Conservation (phyloP, 2,797 vertebrate genomes). For the Cynopterus sphinx region DNA sequence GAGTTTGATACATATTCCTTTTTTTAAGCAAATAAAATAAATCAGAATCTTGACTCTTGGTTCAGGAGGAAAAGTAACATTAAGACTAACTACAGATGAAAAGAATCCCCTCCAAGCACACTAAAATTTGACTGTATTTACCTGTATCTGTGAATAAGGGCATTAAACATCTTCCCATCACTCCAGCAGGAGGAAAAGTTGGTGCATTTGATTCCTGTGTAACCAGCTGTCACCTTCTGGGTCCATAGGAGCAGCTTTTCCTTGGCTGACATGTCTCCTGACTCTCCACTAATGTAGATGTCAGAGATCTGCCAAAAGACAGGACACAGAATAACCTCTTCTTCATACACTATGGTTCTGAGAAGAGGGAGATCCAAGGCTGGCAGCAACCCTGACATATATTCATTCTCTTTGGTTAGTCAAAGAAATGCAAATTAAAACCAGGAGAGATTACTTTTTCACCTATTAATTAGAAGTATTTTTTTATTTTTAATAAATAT, state of each 20-base stretch:
- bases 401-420: neutral
- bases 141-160: slow-evolving; percentile 98
- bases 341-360: neutral
- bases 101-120: neutral
- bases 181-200: slow-evolving; percentile 99
- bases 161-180: slow-evolving; percentile 97
- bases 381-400: neutral
- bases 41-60: slow-evolving; percentile 5
- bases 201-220: slow-evolving; percentile 93
- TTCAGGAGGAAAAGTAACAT: neutral
- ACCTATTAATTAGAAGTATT: neutral
- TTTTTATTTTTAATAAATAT: too few species aligned
- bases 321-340: neutral
- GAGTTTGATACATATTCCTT: neutral
- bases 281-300: slow-evolving; percentile 98
- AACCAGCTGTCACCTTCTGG: slow-evolving; percentile 95
- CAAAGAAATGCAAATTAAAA: slow-evolving; percentile 14
- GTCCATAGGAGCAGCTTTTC: slow-evolving; percentile 98
- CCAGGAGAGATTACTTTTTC: neutral
- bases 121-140: slow-evolving; percentile 66
- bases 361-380: neutral
- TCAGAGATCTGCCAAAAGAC: slow-evolving; percentile 93
- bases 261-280: slow-evolving; percentile 97
- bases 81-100: neutral
- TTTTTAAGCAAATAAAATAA: slow-evolving; percentile 47